Percentiles rank a stretch among this genome's conserved stretches.
These are phyloP conservation scores for Physella acuta DNA, from an alignment of 1,140 invertebrate species.

Conservation along the genomic window DNA sequence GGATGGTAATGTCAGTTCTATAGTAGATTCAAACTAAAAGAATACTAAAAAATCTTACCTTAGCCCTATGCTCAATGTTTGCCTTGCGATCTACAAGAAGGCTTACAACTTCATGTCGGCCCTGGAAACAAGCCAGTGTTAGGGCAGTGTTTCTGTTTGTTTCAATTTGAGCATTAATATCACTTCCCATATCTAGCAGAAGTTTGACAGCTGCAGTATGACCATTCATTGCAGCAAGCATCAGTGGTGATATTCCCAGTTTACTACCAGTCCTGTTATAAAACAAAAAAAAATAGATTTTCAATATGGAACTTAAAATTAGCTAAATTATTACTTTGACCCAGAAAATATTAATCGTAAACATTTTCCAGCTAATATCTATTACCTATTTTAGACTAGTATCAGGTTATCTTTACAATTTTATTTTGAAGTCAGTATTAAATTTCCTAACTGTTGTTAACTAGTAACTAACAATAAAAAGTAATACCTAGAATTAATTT, in stretches of 20 bases:
- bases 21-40: too few relatives aligned
- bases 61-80: constrained; percentile 98
- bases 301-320: too few relatives aligned
- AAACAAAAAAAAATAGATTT: too few relatives aligned
- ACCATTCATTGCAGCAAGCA: constrained; percentile 99
- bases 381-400: too few relatives aligned
- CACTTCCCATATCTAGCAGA: constrained; percentile 94
- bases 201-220: constrained; percentile 97
- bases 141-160: constrained; percentile 98
- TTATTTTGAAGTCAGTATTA: too few relatives aligned
- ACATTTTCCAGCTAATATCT: too few relatives aligned
- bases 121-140: constrained; percentile 98
- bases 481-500: constrained; percentile 91
- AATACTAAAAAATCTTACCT: constrained; percentile 71
- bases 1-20: too few relatives aligned
- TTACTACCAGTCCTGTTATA: constrained; percentile 96
- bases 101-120: constrained; percentile 95
- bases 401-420: too few relatives aligned
- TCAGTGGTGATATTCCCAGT: constrained; percentile 95
- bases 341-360: too few relatives aligned
- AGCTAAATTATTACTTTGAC: too few relatives aligned
- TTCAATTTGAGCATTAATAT: constrained; percentile 99
- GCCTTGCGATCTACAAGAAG: constrained; percentile 93
- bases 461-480: too few relatives aligned
- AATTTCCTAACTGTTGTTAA: too few relatives aligned